These are phyloP conservation scores for Napeogenes sylphis DNA, from an alignment of 2,888 invertebrate species.

Conservation along the genomic window DNA sequence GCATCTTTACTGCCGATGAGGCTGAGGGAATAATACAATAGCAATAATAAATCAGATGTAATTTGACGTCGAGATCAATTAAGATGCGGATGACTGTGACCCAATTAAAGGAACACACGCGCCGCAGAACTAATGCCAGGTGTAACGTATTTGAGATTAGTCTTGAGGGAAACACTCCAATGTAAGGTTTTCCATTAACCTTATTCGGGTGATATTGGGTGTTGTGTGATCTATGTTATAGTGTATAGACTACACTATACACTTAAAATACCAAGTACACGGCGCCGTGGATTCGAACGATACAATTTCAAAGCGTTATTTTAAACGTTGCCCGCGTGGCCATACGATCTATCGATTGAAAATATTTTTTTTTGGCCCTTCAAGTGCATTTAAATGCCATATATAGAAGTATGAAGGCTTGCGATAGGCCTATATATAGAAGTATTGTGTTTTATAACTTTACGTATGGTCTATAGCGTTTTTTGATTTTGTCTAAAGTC, in stretches of 20 bases:
- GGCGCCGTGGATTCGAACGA: no score
- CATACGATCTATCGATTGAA: no score
- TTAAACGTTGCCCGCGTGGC: no score
- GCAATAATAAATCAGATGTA: conserved; percentile 42
- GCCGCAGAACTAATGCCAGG: conserved; percentile 60
- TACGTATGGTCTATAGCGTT: background rate
- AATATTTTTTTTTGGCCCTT: no score
- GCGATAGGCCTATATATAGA: no score
- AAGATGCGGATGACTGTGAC: conserved; percentile 49
- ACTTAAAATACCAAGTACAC: no score
- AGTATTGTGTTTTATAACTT: conserved; percentile 4
- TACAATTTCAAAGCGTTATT: no score
- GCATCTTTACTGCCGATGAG: conserved; percentile 13
- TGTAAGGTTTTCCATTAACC: conserved; percentile 47
- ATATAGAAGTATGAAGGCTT: no score
- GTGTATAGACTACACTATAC: no score
- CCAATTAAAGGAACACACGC: conserved; percentile 65
- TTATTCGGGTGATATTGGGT: conserved; percentile 38
- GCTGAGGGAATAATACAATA: conserved; percentile 21
- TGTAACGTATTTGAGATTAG: conserved; percentile 59
- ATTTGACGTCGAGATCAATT: conserved; percentile 62
- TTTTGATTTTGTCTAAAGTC: background rate
- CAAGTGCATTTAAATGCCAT: no score
- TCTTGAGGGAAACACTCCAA: conserved; percentile 48
- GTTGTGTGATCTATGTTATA: conserved; percentile 2